Conservation (phyloP, 2,888 invertebrate species). For the Drosophila diplacantha region DNA sequence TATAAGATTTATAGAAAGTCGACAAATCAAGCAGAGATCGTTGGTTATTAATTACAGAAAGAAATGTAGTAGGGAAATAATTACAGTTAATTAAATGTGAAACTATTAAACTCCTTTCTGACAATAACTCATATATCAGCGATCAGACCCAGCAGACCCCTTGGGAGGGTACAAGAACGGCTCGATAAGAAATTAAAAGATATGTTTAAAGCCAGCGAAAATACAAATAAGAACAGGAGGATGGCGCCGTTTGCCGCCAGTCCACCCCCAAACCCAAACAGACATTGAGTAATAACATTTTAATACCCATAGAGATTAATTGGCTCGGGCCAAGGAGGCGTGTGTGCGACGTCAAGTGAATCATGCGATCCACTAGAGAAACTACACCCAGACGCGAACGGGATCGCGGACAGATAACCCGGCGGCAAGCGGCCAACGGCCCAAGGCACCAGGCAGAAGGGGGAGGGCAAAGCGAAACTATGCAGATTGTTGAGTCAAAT, state of each 20-base stretch:
- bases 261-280: slow-evolving; percentile 15
- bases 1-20: too few relatives aligned
- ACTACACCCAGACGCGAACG: slow-evolving; percentile 10
- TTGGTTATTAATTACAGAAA: neutral
- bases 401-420: slow-evolving; percentile 4
- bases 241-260: neutral
- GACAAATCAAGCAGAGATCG: neutral
- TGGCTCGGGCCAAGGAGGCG: slow-evolving; percentile 30
- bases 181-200: slow-evolving; percentile 8
- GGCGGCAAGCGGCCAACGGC: neutral
- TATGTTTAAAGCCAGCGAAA: slow-evolving; percentile 2
- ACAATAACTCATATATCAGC: slow-evolving; percentile 1
- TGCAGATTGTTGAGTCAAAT: slow-evolving; percentile 45
- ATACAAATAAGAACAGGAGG: neutral
- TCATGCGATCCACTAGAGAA: slow-evolving; percentile 49
- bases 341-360: slow-evolving; percentile 44
- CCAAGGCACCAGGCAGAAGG: neutral
- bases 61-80: neutral
- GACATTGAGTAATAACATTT: slow-evolving; percentile 67
- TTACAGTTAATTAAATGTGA: neutral
- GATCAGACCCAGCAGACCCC: neutral
- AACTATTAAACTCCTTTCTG: neutral
- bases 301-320: slow-evolving; percentile 65
- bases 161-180: neutral
- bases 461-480: slow-evolving; percentile 21